Conservation (phyloP, 2,113 vertebrate species). For the Callithrix jacchus region DNA sequence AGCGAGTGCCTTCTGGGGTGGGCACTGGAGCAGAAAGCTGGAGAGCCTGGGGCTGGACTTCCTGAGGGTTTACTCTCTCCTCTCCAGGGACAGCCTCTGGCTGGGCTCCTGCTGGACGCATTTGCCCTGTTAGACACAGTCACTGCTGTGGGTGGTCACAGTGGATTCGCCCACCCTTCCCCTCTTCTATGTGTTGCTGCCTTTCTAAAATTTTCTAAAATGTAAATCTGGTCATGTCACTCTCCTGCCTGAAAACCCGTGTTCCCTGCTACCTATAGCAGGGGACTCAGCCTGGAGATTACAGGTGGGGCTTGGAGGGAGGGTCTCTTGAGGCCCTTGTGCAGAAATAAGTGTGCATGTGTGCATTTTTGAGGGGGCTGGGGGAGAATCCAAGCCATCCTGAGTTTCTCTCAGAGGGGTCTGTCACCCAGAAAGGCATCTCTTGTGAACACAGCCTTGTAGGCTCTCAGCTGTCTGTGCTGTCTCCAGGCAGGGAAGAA, state of each 20-base stretch:
- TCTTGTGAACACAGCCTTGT: neutral
- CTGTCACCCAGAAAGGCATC: neutral
- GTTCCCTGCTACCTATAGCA: neutral
- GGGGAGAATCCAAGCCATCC: neutral
- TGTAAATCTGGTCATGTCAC: neutral
- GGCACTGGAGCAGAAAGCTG: neutral
- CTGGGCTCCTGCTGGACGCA: neutral
- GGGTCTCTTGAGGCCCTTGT: neutral
- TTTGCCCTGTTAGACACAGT: neutral
- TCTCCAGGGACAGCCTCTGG: neutral
- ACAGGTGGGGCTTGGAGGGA: neutral
- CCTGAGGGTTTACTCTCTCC: neutral
- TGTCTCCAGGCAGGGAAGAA: neutral
- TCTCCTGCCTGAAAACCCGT: neutral
- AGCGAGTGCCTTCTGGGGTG: neutral
- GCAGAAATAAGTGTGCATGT: neutral
- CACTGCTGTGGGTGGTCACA: neutral
- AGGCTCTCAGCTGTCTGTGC: neutral
- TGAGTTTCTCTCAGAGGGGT: neutral
- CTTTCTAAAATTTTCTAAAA: conserved; percentile 36
- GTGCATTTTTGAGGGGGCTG: neutral
- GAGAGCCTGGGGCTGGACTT: neutral
- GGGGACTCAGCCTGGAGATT: neutral
- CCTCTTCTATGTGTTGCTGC: neutral
- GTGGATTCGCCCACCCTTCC: neutral